Evolutionary conservation across 2,797 vertebrate species (phyloP), one percentile per base, ranked within the genome.

Genomic region (Hybognathus amarus): DNA sequence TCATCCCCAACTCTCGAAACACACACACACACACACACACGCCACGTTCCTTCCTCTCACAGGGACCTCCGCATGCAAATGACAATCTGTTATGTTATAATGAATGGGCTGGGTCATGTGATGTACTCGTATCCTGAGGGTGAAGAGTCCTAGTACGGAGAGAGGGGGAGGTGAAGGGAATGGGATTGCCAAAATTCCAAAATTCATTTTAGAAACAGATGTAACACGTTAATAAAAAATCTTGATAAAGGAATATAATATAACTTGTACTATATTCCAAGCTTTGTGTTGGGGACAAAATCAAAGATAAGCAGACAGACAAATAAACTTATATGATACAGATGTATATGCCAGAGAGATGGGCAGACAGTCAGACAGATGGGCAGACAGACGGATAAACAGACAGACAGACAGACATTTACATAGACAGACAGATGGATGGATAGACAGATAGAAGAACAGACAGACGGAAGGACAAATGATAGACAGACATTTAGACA

Each of bases 41-140:
- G 27, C n/a, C 6, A 38, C 15, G 15, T 40, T 86, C 80, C 86
- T 82, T 80, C 88, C 66, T 80, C 77, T 91, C 92, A 89, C 89
- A 33, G 80, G 82, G 87, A 85, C 90, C 84, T 85, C 9, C 82
- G 85, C 85, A 92, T 94, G 92, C 92, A 92, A 93, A 95, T 93
- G 89, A 92, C 92, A 94, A 92, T 94, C 91, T 93, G 93, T 85
- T 92, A 83, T 87, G 42, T 22, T 84, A 82, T 94, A 93, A 94
- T 93, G 89, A 92, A 89, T 86, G 85, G 87, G 9, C 84, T 87
- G 71, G 93, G 90, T 93, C 92, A 90, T 80, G 71, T 89, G 90
- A 90, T 83, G 73, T 83, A 78, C 68, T 24, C 15, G 52, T 27
- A 52, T 75, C 77, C 79, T 64, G 66, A 85, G 80, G 74, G 85